A percentile compares a stretch with the other conserved stretches of the same genome.
These are phyloP conservation scores for Aspidiotus destructor DNA, from an alignment of 2,888 invertebrate species.

Conservation along the genomic window DNA sequence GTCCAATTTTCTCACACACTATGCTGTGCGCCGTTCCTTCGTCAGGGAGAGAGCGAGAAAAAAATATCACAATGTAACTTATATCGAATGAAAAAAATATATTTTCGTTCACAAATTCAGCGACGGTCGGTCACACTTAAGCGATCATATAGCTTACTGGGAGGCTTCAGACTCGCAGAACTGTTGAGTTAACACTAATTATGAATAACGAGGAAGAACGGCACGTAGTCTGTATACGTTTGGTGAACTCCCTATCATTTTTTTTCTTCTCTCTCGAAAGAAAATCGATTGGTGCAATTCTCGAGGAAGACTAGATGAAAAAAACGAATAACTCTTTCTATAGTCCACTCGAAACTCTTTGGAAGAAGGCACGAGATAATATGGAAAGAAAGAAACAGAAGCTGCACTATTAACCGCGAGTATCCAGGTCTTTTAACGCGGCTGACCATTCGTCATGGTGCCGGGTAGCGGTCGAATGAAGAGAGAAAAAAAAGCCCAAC, in stretches of 20 bases:
- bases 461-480: conserved; percentile 9
- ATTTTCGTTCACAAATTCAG: neutral
- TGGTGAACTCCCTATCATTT: neutral
- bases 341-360: too few species aligned
- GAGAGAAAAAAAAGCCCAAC: neutral
- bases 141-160: neutral
- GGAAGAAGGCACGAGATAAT: conserved; percentile 10
- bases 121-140: conserved; percentile 2
- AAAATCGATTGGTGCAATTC: conserved; percentile 15
- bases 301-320: neutral
- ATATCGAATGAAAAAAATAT: too few species aligned
- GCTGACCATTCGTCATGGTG: conserved; percentile 18
- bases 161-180: neutral
- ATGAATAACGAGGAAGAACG: conserved; percentile 4
- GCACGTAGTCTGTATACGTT: neutral
- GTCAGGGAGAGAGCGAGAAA: too few species aligned
- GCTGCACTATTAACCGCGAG: neutral
- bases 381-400: conserved; percentile 5
- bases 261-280: neutral
- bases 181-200: conserved; percentile 4
- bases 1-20: too few species aligned
- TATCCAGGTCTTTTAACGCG: neutral
- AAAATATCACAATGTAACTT: too few species aligned
- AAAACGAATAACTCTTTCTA: neutral
- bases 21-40: too few species aligned